These are phyloP conservation scores for Melinaea menophilus DNA, from an alignment of 2,888 invertebrate genomes.

Conservation along the genomic window DNA sequence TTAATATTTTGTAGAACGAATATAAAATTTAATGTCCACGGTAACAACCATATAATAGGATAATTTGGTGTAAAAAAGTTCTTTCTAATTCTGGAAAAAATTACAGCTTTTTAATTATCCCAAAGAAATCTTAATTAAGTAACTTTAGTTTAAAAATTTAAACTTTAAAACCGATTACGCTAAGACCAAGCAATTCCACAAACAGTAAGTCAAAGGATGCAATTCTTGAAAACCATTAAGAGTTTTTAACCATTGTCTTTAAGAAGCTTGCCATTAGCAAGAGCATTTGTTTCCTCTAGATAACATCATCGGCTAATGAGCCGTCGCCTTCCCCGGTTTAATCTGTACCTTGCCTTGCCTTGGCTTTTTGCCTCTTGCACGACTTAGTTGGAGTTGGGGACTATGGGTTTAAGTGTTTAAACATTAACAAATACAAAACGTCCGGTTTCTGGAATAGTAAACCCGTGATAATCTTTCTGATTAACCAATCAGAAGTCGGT, in stretches of 20 bases:
- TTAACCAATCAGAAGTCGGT: no score
- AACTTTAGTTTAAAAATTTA: no score
- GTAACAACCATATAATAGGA: no score
- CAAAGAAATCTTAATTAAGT: no score
- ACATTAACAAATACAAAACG: neutral
- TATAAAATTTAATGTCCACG: no score
- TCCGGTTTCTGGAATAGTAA: no score
- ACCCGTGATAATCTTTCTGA: no score
- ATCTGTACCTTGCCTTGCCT: constrained; percentile 30
- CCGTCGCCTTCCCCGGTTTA: constrained; percentile 35
- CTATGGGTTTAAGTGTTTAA: neutral
- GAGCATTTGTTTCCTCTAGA: constrained; percentile 38
- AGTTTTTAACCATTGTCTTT: constrained; percentile 29
- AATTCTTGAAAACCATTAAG: constrained; percentile 30
- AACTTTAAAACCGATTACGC: neutral
- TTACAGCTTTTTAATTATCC: no score
- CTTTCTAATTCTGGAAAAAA: no score
- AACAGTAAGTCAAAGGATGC: constrained; percentile 12
- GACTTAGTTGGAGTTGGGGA: constrained; percentile 7
- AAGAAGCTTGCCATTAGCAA: constrained; percentile 34
- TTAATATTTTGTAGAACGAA: no score
- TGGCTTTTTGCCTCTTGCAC: constrained; percentile 25
- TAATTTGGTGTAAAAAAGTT: no score
- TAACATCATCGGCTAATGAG: constrained; percentile 41
- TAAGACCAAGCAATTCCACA: constrained; percentile 8